Evolutionary conservation across 2,797 vertebrate species (phyloP), one percentile per base, ranked within the genome.

Genomic region (Oceanodroma leucorhoa): DNA sequence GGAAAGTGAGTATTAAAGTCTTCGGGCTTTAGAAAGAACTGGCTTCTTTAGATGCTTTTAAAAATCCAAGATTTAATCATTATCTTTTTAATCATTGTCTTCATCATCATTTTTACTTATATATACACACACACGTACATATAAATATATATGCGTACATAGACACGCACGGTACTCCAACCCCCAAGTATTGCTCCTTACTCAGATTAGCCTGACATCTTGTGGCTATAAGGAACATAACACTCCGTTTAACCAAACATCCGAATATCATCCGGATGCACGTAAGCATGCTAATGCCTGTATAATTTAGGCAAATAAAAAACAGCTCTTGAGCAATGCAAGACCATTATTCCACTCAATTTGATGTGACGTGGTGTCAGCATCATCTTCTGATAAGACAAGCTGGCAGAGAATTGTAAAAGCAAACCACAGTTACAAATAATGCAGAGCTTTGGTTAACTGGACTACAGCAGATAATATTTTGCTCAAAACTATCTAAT

Each of bases 121-220:
- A 5, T 1, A 11, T 12, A 6, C 3, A 40, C 4, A 27, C 3
- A 20, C 12, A 32, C 5, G 1, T 19, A 15, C 3, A 40, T 22
- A 29, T 16, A 64, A 16, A 14, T 5, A 22, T 3, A 20, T 5
- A 11, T 0, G 7, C 17, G 20, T 6, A 9, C 17, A 9, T 6
- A 41, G 21, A 21, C 9, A 23, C 1, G 1, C 45, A 14, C 3
- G 4, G 18, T 6, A 1, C 20, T 6, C 29, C 1, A 2, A 15
- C 3, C 11, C 7, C 24, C 9, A 0, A 40, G 43, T 5, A 6
- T 13, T 14, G 34, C 75, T 89, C 89, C 97, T 81, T 17, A 34
- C 34, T 78, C 97, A 95, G 93, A 21, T 94, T 93, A 87, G 95
- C 80, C 96, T 97, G 98, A 97, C 98, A 98, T 92, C 98, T 98